These are phyloP conservation scores for Bolborhynchus lineola DNA, from an alignment of 2,113 vertebrate genomes.

Conservation along the genomic window DNA sequence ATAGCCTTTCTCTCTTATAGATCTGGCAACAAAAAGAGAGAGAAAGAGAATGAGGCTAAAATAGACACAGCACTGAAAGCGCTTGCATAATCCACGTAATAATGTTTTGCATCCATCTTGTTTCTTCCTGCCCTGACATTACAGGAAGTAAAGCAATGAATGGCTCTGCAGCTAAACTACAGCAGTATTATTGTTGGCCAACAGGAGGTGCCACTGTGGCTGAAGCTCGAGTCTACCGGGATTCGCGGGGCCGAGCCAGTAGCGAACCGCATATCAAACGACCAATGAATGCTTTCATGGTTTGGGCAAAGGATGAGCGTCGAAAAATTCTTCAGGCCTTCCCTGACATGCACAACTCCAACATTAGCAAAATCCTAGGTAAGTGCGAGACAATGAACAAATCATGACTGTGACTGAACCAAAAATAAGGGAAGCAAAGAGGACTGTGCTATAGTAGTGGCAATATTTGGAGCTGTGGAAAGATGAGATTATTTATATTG, in stretches of 20 bases:
- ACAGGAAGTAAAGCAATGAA: slow-evolving; percentile 89
- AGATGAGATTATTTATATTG: neutral
- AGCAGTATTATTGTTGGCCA: slow-evolving; percentile 95
- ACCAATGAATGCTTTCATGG: slow-evolving; percentile 99
- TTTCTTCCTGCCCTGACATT: slow-evolving; percentile 84
- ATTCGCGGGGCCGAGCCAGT: slow-evolving; percentile 91
- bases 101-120: slow-evolving; percentile 81
- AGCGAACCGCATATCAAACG: slow-evolving; percentile 99
- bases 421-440: neutral
- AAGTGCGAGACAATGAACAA: slow-evolving; percentile 43
- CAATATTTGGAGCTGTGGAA: neutral
- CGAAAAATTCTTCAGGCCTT: slow-evolving; percentile 99
- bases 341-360: slow-evolving; percentile 99
- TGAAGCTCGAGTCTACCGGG: slow-evolving; percentile 96
- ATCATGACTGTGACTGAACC: neutral
- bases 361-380: slow-evolving; percentile 99
- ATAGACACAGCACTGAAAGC: slow-evolving; percentile 1
- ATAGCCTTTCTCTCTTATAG: neutral
- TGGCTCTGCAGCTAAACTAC: slow-evolving; percentile 91
- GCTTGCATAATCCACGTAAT: slow-evolving; percentile 60
- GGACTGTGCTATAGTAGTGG: neutral
- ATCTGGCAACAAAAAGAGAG: neutral
- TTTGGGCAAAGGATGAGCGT: slow-evolving; percentile 98
- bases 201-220: slow-evolving; percentile 96
- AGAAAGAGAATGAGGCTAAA: neutral